Percentiles rank a stretch among this genome's conserved stretches.
phyloP scores from a whole-genome alignment of 1,140 invertebrate genomes.

The Drosophila truncata region DNA sequence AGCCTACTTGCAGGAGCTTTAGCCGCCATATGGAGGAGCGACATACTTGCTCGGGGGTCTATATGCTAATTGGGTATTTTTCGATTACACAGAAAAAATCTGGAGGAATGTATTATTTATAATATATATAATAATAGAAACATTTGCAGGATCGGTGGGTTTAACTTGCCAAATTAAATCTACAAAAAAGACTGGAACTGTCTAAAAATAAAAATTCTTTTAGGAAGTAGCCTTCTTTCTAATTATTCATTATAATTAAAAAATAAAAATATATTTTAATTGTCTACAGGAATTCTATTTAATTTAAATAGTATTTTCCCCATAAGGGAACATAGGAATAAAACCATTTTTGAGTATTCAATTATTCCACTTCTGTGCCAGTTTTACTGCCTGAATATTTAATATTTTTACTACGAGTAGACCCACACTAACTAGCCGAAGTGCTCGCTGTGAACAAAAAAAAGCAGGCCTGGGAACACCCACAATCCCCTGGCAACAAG shows the following conservation, averaged over 20 bases:
- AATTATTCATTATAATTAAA: no score
- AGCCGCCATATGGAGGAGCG: slow-evolving; percentile 20
- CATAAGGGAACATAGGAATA: not conserved
- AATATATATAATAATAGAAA: not conserved
- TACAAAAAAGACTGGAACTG: not conserved
- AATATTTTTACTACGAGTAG: not conserved
- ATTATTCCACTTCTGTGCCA: slow-evolving; percentile 1
- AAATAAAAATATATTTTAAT: no score
- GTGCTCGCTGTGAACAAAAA: slow-evolving; percentile 35
- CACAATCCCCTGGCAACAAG: slow-evolving; percentile 28
- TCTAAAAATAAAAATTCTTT: not conserved
- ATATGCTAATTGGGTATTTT: not conserved
- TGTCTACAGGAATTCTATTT: not conserved
- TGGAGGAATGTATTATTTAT: not conserved
- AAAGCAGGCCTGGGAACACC: slow-evolving; percentile 38
- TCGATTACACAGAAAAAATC: slow-evolving; percentile 3
- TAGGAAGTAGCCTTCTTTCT: not conserved
- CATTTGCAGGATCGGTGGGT: not conserved
- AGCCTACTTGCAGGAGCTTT: slow-evolving; percentile 47
- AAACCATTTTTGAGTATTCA: not conserved
- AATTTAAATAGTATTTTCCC: not conserved
- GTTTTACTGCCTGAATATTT: slow-evolving; percentile 4
- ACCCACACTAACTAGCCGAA: slow-evolving; percentile 17
- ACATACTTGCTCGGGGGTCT: slow-evolving; percentile 30
- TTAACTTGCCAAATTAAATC: not conserved